These are phyloP conservation scores for Cardiocondyla obscurior DNA, from an alignment of 1,140 invertebrate species.

Conservation along the genomic window DNA sequence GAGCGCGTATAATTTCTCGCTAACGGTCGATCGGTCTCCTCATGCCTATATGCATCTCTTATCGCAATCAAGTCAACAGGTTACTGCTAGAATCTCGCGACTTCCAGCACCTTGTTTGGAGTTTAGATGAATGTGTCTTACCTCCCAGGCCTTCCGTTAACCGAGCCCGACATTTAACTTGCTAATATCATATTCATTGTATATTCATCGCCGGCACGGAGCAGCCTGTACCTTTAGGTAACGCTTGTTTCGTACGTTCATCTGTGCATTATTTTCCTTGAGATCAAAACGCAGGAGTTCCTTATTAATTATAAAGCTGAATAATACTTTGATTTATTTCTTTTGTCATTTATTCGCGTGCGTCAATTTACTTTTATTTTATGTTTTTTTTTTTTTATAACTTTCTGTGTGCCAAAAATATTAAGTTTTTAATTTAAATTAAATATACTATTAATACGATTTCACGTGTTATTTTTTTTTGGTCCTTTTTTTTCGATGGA, in stretches of 20 bases:
- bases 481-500: too few relatives aligned
- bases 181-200: constrained; percentile 76
- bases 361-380: background rate
- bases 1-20: background rate
- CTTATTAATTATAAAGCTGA: constrained; percentile 5
- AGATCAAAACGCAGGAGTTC: background rate
- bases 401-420: too few relatives aligned
- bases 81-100: constrained; percentile 54
- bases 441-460: too few relatives aligned
- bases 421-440: background rate
- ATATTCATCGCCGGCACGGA: constrained; percentile 71
- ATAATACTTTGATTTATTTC: background rate
- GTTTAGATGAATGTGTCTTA: constrained; percentile 66
- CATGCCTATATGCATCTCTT: background rate
- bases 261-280: constrained; percentile 21
- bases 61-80: constrained; percentile 59
- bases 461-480: too few relatives aligned
- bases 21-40: background rate
- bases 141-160: constrained; percentile 37
- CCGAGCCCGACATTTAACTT: constrained; percentile 72
- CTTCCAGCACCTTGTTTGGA: constrained; percentile 58
- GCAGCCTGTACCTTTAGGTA: constrained; percentile 27
- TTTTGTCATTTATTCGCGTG: background rate
- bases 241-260: constrained; percentile 30
- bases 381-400: background rate